A percentile compares a stretch with the other conserved stretches of the same genome.
These are phyloP conservation scores for Nesogale talazaci DNA, from an alignment of 2,113 vertebrate genomes.

Conservation along the genomic window DNA sequence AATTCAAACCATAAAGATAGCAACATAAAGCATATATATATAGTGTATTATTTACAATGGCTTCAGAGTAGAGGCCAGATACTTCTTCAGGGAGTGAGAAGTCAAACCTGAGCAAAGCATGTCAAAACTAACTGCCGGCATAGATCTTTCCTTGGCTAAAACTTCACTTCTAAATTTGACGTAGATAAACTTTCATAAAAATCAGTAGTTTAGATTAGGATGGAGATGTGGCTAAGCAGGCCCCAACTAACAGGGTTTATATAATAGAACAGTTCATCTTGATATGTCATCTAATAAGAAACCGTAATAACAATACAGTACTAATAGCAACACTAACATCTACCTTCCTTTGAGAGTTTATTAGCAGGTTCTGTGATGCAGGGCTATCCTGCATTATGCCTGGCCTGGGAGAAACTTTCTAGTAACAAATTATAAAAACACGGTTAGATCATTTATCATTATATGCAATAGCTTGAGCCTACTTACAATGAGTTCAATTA, in stretches of 20 bases:
- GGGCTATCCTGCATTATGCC: neutral
- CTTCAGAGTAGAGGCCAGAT: neutral
- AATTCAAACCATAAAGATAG: slow-evolving; percentile 48
- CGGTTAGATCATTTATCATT: slow-evolving; percentile 20
- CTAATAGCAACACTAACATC: slow-evolving; percentile 16
- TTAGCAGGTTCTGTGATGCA: neutral
- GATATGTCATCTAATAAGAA: neutral
- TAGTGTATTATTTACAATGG: neutral
- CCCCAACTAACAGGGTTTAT: neutral
- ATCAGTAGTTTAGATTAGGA: too few relatives aligned
- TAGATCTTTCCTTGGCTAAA: slow-evolving; percentile 24
- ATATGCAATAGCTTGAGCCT: neutral
- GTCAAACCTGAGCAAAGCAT: neutral
- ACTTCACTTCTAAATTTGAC: slow-evolving; percentile 11
- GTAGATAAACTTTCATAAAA: neutral
- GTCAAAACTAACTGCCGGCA: neutral
- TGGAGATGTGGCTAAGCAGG: neutral
- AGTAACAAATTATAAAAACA: slow-evolving; percentile 47
- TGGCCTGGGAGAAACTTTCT: neutral
- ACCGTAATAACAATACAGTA: slow-evolving; percentile 4
- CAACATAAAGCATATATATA: slow-evolving; percentile 16
- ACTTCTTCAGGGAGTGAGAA: neutral
- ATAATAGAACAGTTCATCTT: neutral
- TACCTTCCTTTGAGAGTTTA: slow-evolving; percentile 25
- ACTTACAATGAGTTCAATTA: slow-evolving; percentile 33